Conservation (phyloP, 2,113 vertebrate species). For the Apistogramma diplotaenia region DNA sequence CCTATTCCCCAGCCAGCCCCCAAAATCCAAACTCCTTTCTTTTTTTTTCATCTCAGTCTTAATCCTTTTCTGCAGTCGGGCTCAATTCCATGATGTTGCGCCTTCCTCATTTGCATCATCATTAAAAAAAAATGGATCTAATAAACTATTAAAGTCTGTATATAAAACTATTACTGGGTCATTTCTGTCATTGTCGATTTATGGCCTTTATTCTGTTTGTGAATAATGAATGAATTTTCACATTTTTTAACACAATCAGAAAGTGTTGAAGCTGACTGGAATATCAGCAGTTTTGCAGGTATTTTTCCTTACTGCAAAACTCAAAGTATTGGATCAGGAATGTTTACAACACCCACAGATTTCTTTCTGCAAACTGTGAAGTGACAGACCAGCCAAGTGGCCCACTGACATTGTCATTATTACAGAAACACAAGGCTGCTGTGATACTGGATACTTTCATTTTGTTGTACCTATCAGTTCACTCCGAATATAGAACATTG, state of each 20-base stretch:
- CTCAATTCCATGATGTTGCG: neutral
- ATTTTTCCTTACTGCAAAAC: neutral
- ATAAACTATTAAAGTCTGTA: neutral
- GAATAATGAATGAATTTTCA: neutral
- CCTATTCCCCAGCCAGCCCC: neutral
- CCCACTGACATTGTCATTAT: neutral
- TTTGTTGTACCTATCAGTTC: neutral
- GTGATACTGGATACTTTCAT: neutral
- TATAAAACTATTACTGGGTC: neutral
- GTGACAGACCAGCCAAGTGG: neutral
- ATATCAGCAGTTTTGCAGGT: neutral
- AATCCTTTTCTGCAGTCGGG: neutral
- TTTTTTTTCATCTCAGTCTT: neutral
- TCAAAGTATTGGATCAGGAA: neutral
- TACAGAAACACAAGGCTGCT: neutral
- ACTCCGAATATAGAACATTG: neutral
- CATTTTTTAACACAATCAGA: neutral
- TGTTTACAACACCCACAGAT: neutral
- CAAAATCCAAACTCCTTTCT: neutral
- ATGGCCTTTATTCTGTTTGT: no score
- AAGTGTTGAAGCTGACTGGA: neutral
- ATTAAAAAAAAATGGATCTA: neutral
- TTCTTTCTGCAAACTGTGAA: neutral
- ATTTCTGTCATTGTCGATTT: neutral
- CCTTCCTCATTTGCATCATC: neutral